Base-by-base conservation (phyloP, 1,140 invertebrate species). In the Atta colombica region DNA sequence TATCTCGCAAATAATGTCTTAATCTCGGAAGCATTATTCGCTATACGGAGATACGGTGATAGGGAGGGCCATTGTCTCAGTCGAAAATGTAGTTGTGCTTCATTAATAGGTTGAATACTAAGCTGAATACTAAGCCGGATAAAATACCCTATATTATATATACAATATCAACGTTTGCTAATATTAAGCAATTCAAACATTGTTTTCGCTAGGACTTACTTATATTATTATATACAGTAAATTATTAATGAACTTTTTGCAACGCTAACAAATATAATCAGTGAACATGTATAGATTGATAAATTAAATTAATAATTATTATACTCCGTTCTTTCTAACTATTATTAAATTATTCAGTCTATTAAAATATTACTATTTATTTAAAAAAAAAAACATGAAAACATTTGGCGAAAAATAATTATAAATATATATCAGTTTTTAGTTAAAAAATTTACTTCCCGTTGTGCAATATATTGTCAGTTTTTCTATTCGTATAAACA, bases 1-100 rank as follows among this genome's bases (percentile, higher is more conserved):
- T 69, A 82, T 80, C 85, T 60, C 60, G 28, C 74, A 49, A 85
- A 55, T 90, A 90, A 90, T 90, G 89, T 90, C 89, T 90, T 85
- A 82, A 90, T 90, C 86, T 45, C 0, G 88, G 60, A 31, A 89
- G 63, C 88, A 60, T 86, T 82, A 77, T 65, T 77, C 58, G 71
- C 7, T 25, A 5, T 12, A 12, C 3, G 1, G 45, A 53, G 63
- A 65, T 31, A 65, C 8, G 69, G 14, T 31, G 63, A 71, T 31
- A 58, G 18, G 58, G 6, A 63, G 63, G 16, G 35, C 21, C 21
- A 35, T 86, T 74, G 68, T 72, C 31, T 74, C 68, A 66, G 14
- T 82, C 21, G 53, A 35, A 61, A 72, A 10, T 31, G 66, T 35
- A 35, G 31, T 49, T 68, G 63, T 35, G 12, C 12, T 35, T 82